A percentile compares a stretch with the other conserved stretches of the same genome.
phyloP scores from a whole-genome alignment of 1,140 invertebrate species.

The Tetramorium alpestre region DNA sequence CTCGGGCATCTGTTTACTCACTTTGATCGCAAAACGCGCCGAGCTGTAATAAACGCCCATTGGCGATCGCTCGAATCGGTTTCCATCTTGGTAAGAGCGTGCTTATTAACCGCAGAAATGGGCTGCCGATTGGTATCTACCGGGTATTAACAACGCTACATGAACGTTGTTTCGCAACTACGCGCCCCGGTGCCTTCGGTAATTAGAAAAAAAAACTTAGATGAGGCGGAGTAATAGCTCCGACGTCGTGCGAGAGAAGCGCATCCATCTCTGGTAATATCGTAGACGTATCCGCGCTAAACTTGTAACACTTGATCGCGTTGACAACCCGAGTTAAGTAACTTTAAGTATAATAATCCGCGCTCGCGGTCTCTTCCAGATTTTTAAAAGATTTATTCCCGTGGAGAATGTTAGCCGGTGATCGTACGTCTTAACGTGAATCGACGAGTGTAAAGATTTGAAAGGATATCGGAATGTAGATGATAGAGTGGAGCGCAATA shows the following conservation, averaged over 20 bases:
- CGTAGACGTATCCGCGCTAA: neutral
- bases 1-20: constrained; percentile 78
- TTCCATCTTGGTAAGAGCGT: constrained; percentile 63
- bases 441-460: constrained; percentile 57
- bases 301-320: neutral
- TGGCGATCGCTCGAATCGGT: constrained; percentile 65
- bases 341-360: neutral
- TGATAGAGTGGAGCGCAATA: constrained; percentile 70
- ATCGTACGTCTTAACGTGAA: constrained; percentile 10
- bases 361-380: neutral
- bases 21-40: constrained; percentile 72
- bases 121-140: constrained; percentile 71
- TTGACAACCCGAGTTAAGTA: neutral
- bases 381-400: neutral
- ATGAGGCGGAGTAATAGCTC: constrained; percentile 6
- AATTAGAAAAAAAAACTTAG: constrained; percentile 64
- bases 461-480: constrained; percentile 65
- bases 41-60: constrained; percentile 69
- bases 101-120: constrained; percentile 70
- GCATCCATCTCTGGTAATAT: constrained; percentile 4
- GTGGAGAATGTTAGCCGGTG: neutral
- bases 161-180: constrained; percentile 64
- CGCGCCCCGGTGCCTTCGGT: constrained; percentile 59
- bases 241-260: constrained; percentile 25
- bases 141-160: constrained; percentile 64